Evolutionary conservation across 2,797 vertebrate species (phyloP).

Genomic region (Antennarius maculatus): DNA sequence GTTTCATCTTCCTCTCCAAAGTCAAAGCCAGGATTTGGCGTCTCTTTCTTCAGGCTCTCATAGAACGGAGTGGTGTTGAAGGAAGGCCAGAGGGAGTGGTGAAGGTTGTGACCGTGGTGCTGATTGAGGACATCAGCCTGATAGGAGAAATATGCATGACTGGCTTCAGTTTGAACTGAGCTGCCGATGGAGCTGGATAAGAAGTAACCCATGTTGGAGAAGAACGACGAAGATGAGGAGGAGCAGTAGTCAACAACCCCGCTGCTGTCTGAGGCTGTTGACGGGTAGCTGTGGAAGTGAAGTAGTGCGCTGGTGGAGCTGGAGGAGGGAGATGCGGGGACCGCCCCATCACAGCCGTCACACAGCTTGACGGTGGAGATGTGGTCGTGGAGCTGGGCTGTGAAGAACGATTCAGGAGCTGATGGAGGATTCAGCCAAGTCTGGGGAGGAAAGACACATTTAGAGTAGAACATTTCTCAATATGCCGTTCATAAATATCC

Average conservation of each 20-base stretch:
- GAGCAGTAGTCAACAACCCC: conserved; percentile 16
- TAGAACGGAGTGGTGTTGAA: conserved; percentile 25
- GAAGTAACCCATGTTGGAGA: conserved; percentile 81
- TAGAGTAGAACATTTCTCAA: background rate
- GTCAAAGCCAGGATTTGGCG: conserved; percentile 75
- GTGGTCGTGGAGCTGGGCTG: conserved; percentile 36
- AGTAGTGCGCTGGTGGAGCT: conserved; percentile 31
- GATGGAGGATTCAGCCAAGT: conserved; percentile 73
- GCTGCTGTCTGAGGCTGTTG: conserved; percentile 18
- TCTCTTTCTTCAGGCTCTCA: conserved; percentile 59
- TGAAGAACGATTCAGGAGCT: conserved; percentile 41
- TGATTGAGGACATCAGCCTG: conserved; percentile 32
- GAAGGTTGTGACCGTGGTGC: conserved; percentile 6
- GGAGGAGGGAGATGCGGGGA: conserved; percentile 25
- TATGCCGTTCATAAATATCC: background rate
- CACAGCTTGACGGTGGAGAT: conserved; percentile 73
- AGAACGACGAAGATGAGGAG: conserved; percentile 62
- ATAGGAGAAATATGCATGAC: conserved; percentile 68
- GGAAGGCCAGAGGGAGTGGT: conserved; percentile 10
- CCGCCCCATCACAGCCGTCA: conserved; percentile 16
- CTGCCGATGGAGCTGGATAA: conserved; percentile 49
- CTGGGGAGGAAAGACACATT: conserved; percentile 43
- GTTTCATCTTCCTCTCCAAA: conserved; percentile 41
- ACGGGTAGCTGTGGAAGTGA: conserved; percentile 7
- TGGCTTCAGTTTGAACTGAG: conserved; percentile 33